These are phyloP conservation scores for Orchestia grillus DNA, from an alignment of 1,140 invertebrate genomes.

Conservation along the genomic window DNA sequence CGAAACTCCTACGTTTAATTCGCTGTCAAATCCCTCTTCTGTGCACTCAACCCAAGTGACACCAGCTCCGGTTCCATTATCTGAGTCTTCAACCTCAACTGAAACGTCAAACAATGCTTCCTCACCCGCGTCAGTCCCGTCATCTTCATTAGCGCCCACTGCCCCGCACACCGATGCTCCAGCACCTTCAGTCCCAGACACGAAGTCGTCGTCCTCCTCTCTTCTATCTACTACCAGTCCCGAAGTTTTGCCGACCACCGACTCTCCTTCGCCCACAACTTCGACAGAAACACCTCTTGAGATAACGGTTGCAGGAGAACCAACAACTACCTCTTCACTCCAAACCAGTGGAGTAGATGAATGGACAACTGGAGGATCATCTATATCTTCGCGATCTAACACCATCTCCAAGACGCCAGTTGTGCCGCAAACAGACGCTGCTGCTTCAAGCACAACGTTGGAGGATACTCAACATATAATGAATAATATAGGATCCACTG, in stretches of 20 bases:
- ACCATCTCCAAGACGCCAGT: neutral
- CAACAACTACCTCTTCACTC: neutral
- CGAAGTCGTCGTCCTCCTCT: too few species aligned
- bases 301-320: neutral
- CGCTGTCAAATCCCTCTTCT: neutral
- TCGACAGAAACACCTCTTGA: neutral
- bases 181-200: neutral
- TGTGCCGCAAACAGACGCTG: neutral
- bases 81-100: too few species aligned
- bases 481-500: neutral
- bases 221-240: neutral
- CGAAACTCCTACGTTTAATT: neutral
- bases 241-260: neutral
- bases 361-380: neutral
- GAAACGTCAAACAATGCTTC: too few species aligned
- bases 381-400: neutral
- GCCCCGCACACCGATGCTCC: neutral
- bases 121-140: neutral
- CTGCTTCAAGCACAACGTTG: neutral
- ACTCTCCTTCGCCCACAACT: neutral
- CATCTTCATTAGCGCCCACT: neutral
- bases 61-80: neutral
- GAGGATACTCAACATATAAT: neutral
- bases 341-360: neutral
- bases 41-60: neutral